Evolutionary conservation across 2,888 invertebrate species (phyloP), one percentile per base, ranked within the genome.

Genomic region (Elmis aenea): DNA sequence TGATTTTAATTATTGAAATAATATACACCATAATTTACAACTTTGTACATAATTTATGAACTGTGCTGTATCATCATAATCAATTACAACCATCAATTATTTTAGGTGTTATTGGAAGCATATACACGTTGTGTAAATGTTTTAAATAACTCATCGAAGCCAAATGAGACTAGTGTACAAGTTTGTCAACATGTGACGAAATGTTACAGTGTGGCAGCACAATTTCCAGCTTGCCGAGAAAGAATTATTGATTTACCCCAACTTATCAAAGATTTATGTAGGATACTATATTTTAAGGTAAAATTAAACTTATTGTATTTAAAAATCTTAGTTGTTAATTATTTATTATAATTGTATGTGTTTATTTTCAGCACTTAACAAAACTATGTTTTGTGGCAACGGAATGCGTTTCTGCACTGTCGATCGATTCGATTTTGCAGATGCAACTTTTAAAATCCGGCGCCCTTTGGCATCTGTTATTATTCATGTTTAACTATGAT

Each of bases 201-300:
- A 38, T 96, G 95, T 68, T 92, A 92, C 66, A 85, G 90, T n/a
- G 96, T 97, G 2, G 93, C 97, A 2, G 92, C 95, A 16, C 81
- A 84, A 50, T 99, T 99, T 74, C 82, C 87, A 48, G 85, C 81
- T 24, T 97, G 96, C 63, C 78, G 95, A 50, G 85, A 85, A 54
- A 80, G 81, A 48, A 86, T 95, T 57, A 86, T 91, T 2, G 85
- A 84, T 57, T 75, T 94, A 71, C 85, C 90, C n/a, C 81, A 83
- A 54, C 76, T 99, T 16, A 80, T 93, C 38, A 80, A 81, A 27
- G 94, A 97, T 66, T 72, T 94, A 5, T 88, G 89, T 58, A 75
- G 88, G 42, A 83, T 91, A 43, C 74, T 94, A 5, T 85, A 87
- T 62, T 92, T 86, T 60, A 87, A 87, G 72, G 88, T 87, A 67